Base-by-base conservation (phyloP, 2,113 vertebrate genomes). In the Paratilapia polleni region DNA sequence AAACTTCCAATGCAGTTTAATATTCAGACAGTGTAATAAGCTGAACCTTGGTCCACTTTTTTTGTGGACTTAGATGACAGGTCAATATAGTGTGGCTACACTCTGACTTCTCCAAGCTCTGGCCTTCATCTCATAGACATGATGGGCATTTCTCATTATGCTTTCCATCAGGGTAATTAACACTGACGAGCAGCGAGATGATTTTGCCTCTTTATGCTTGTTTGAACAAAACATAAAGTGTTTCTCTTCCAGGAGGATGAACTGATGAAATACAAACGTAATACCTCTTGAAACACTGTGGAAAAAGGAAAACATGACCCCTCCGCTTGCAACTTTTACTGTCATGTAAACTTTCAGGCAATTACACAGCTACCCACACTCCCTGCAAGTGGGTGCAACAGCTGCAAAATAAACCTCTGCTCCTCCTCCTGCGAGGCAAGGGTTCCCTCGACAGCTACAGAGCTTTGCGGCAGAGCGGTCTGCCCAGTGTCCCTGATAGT, bases 251-350 rank as follows among this genome's bases (percentile, higher is more conserved):
- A 62, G 26, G 52, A 79, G 38, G 75, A 5, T 58, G 52, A 22
- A 80, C 77, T 90, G 89, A 92, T 91, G 86, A 81, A 92, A 90
- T 28, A 83, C 63, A 64, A 85, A 88, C 17, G 82, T 62, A 88
- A 86, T 22, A 38, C 78, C 38, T 31, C 78, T 80, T n/a, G 36
- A 77, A 81, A 73, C 1, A 0, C 20, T 5, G 49, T 5, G n/a
- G 31, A 82, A 77, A 57, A 54, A 74, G 26, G 13, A 41, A 47
- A 84, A 81, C 58, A 36, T 49, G 38, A 74, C 76, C 79, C 31
- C 24, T 4, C 68, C 0, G 31, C 60, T 75, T 73, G 81, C 80
- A 74, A 83, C 82, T 87, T 87, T 63, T 15, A n/a, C 47, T 36
- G 8, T 80, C 74, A 52, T 43, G 77, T 77, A 84, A 86, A 88